phyloP scores from a whole-genome alignment of 2,797 vertebrate genomes.

The Oreochromis mossambicus region DNA sequence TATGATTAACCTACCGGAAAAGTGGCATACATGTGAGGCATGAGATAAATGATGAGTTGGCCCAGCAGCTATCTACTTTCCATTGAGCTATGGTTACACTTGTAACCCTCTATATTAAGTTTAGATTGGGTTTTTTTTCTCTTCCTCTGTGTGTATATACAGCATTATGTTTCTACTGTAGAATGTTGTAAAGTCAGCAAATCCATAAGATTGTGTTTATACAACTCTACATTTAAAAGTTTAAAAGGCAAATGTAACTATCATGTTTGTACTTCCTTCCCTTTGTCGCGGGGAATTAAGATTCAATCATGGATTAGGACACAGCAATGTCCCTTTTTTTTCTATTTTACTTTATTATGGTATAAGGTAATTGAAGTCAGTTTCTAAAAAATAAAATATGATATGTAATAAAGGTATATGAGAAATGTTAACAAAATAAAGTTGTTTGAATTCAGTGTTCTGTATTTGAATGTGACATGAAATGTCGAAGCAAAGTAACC shows the following conservation, averaged over 20 bases:
- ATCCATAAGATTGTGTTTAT: conserved; percentile 53
- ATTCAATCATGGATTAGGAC: conserved; percentile 46
- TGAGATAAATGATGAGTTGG: conserved; percentile 22
- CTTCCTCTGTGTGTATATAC: conserved; percentile 54
- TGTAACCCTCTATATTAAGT: conserved; percentile 16
- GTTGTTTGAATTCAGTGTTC: conserved; percentile 75
- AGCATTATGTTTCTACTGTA: conserved; percentile 60
- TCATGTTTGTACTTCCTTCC: conserved; percentile 45
- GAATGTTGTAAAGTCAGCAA: conserved; percentile 60
- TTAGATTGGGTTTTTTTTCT: not conserved
- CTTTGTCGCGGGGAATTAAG: conserved; percentile 34
- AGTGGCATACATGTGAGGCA: conserved; percentile 19
- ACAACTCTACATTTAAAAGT: conserved; percentile 31
- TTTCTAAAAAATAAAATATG: conserved; percentile 63
- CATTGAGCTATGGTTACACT: conserved; percentile 30
- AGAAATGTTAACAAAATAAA: conserved; percentile 75
- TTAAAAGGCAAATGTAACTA: conserved; percentile 41
- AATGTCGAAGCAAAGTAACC: conserved; percentile 45
- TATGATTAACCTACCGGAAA: conserved; percentile 25
- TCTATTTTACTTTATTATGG: conserved; percentile 68
- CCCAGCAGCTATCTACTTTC: not conserved
- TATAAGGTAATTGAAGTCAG: conserved; percentile 64
- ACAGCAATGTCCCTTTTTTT: conserved; percentile 50
- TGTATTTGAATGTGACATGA: conserved; percentile 74
- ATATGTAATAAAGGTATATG: conserved; percentile 64